Percentiles rank a stretch among this genome's conserved stretches.
Conservation (phyloP, 1,140 invertebrate genomes). For the Sogatella furcifera region DNA sequence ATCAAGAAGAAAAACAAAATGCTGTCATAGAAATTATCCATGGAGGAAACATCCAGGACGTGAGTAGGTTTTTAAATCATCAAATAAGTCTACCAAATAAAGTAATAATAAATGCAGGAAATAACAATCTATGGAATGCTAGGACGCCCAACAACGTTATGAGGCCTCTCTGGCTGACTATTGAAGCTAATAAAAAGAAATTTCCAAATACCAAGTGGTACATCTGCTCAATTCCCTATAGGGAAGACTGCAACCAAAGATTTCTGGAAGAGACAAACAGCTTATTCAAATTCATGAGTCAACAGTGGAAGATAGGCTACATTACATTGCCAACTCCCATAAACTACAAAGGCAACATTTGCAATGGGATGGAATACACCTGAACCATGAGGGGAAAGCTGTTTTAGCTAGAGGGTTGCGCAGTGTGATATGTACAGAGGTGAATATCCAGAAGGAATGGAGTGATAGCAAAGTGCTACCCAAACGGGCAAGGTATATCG, state of each 20-base stretch:
- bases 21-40: too few species aligned
- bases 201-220: slow-evolving; percentile 1
- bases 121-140: neutral
- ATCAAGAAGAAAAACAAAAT: too few species aligned
- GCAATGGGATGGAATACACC: neutral
- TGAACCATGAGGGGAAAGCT: neutral
- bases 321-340: neutral
- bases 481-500: too few species aligned
- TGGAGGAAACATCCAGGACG: neutral
- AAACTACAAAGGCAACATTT: neutral
- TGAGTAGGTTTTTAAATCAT: neutral
- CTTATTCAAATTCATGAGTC: neutral
- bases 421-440: too few species aligned
- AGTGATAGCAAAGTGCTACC: too few species aligned
- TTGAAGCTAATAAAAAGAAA: neutral
- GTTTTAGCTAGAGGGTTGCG: neutral
- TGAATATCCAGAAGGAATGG: too few species aligned
- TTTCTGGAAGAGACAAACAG: neutral
- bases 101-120: neutral
- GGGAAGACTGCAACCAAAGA: neutral
- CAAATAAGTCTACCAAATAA: neutral
- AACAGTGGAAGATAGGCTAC: neutral
- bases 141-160: neutral
- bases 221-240: neutral
- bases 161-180: slow-evolving; percentile 4